Evolutionary conservation across 2,797 vertebrate species (phyloP).

Genomic region (Graptemys geographica): DNA sequence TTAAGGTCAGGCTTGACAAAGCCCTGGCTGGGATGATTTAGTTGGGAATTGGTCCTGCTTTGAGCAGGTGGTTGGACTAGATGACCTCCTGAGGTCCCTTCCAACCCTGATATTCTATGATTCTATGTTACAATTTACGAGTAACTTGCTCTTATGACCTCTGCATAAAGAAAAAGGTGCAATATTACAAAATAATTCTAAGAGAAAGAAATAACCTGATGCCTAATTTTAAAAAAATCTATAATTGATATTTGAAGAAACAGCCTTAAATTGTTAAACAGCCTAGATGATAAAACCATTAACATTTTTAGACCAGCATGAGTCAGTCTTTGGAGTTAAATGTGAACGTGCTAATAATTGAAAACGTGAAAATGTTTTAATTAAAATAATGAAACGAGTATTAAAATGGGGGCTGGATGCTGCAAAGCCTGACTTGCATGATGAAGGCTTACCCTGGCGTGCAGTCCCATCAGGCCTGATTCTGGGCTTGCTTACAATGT

Average conservation of each 20-base stretch:
- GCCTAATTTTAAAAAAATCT: neutral
- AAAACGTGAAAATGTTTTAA: conserved; percentile 27
- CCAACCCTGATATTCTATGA: too few species aligned
- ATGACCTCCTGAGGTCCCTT: too few species aligned
- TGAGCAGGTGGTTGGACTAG: too few species aligned
- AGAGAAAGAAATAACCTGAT: neutral
- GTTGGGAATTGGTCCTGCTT: too few species aligned
- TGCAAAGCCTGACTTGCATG: conserved; percentile 7
- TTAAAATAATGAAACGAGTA: conserved; percentile 7
- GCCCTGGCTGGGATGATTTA: too few species aligned
- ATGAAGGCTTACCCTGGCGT: neutral
- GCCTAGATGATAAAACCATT: conserved; percentile 17
- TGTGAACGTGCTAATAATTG: neutral
- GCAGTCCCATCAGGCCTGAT: neutral
- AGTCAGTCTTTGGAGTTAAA: neutral
- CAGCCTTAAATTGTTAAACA: neutral
- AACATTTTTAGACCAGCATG: conserved; percentile 8
- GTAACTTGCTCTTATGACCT: neutral
- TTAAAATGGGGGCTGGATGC: neutral
- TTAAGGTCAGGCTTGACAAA: too few species aligned
- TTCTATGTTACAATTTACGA: too few species aligned
- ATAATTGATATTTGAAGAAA: conserved; percentile 7
- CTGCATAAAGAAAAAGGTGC: neutral
- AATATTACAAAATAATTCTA: neutral
- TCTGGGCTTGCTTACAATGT: conserved; percentile 16